Evolutionary conservation across 92 coral and sea anemone species (phyloP).

Genomic region (Bergia puertoricense): DNA sequence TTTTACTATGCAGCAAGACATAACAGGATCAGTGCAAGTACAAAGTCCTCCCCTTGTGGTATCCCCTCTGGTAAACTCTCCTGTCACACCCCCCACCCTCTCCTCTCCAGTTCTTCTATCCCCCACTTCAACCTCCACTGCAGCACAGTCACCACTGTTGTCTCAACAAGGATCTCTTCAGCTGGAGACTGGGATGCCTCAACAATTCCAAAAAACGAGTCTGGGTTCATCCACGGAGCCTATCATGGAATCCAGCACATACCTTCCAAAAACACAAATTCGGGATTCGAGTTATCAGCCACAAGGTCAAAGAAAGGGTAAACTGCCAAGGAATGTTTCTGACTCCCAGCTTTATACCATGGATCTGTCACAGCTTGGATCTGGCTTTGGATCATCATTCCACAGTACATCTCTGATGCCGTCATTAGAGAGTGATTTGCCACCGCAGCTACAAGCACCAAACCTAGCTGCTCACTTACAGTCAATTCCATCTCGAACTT

Average conservation of each 20-base stretch:
- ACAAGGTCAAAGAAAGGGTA: conserved; percentile 53
- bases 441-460: conserved; percentile 96
- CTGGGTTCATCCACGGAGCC: conserved; percentile 24
- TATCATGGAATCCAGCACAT: background rate
- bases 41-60: conserved; percentile 15
- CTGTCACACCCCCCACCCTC: conserved; percentile 17
- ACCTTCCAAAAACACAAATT: conserved; percentile 3
- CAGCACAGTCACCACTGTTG: background rate
- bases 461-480: conserved; percentile 95
- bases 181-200: conserved; percentile 9
- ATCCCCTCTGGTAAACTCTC: conserved; percentile 28
- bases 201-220: conserved; percentile 7
- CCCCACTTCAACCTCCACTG: conserved; percentile 16
- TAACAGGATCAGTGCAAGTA: conserved; percentile 5
- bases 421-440: conserved; percentile 72
- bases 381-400: conserved; percentile 43
- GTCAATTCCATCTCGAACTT: conserved; percentile 61
- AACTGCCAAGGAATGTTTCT: conserved; percentile 88
- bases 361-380: conserved; percentile 74
- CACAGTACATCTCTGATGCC: conserved; percentile 58
- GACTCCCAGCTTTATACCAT: conserved; percentile 89
- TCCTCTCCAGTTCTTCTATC: conserved; percentile 9
- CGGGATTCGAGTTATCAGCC: conserved; percentile 15
- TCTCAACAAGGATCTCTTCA: conserved; percentile 12
- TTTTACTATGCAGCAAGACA: conserved; percentile 30